phyloP scores from a whole-genome alignment of 2,113 vertebrate species.

The Triplophysa rosa region DNA sequence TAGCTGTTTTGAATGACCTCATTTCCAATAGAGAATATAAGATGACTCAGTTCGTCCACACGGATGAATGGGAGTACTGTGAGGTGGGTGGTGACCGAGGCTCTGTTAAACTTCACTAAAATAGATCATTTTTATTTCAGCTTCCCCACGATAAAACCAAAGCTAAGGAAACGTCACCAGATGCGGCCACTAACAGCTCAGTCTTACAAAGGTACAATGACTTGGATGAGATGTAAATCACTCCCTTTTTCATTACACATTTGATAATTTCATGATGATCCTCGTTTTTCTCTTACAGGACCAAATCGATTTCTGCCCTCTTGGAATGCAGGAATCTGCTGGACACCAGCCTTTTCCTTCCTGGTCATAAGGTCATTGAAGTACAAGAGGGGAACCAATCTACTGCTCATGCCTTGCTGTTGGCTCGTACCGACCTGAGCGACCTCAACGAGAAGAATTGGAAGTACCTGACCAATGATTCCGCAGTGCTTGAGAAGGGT shows the following conservation, averaged over 20 bases:
- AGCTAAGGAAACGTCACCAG: constrained; percentile 78
- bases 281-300: constrained; percentile 68
- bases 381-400: constrained; percentile 62
- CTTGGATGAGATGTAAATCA: neutral
- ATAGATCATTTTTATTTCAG: constrained; percentile 61
- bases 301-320: constrained; percentile 85
- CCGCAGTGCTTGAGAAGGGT: constrained; percentile 59
- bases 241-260: neutral
- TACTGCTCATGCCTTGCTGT: constrained; percentile 60
- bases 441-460: constrained; percentile 76
- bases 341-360: constrained; percentile 79
- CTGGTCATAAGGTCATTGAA: constrained; percentile 66
- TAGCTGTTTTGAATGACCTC: constrained; percentile 24
- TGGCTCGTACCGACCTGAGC: constrained; percentile 62
- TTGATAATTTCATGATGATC: neutral
- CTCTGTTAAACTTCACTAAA: constrained; percentile 11
- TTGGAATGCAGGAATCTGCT: constrained; percentile 84
- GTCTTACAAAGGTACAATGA: constrained; percentile 81
- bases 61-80: constrained; percentile 1
- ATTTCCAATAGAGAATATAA: constrained; percentile 24
- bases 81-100: neutral
- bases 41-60: constrained; percentile 8
- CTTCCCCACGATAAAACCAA: constrained; percentile 78
- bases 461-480: constrained; percentile 79
- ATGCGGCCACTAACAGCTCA: constrained; percentile 77